Percentiles rank a stretch among this genome's conserved stretches.
Evolutionary conservation across 2,888 invertebrate species (phyloP).

Genomic region (Ganaspis brasiliensis): DNA sequence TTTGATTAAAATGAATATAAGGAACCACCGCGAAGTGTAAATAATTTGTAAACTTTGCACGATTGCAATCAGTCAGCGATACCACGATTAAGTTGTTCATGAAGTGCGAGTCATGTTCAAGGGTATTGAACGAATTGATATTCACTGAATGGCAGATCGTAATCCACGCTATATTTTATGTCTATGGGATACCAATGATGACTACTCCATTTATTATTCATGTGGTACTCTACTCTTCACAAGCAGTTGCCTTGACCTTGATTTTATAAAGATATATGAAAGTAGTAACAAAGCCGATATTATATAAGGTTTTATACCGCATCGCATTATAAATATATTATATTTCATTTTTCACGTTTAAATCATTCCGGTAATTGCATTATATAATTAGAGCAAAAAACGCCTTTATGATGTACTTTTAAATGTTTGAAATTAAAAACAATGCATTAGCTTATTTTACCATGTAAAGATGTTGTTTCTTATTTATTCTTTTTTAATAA

Average conservation of each 20-base stretch:
- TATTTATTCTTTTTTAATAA: no score
- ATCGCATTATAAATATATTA: background rate
- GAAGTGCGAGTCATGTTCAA: slow-evolving; percentile 22
- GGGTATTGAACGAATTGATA: slow-evolving; percentile 30
- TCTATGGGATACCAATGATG: slow-evolving; percentile 26
- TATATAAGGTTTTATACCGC: slow-evolving; percentile 8
- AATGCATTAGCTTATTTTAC: no score
- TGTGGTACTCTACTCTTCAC: slow-evolving; percentile 19
- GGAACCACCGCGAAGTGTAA: slow-evolving; percentile 3
- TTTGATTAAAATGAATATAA: no score
- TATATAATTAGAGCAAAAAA: background rate
- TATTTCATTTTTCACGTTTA: background rate
- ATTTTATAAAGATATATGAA: slow-evolving; percentile 9
- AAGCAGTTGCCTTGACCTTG: slow-evolving; percentile 38
- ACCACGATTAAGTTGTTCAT: slow-evolving; percentile 29
- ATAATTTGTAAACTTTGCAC: background rate
- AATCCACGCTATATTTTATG: slow-evolving; percentile 31
- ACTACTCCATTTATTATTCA: slow-evolving; percentile 43
- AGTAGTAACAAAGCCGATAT: slow-evolving; percentile 15
- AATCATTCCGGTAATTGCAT: background rate
- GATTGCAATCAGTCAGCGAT: slow-evolving; percentile 27
- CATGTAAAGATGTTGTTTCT: no score
- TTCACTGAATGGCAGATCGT: slow-evolving; percentile 35
- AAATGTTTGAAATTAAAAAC: no score
- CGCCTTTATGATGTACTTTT: background rate